phyloP scores from a whole-genome alignment of 1,140 invertebrate species.

The Diachasmimorpha longicaudata region DNA sequence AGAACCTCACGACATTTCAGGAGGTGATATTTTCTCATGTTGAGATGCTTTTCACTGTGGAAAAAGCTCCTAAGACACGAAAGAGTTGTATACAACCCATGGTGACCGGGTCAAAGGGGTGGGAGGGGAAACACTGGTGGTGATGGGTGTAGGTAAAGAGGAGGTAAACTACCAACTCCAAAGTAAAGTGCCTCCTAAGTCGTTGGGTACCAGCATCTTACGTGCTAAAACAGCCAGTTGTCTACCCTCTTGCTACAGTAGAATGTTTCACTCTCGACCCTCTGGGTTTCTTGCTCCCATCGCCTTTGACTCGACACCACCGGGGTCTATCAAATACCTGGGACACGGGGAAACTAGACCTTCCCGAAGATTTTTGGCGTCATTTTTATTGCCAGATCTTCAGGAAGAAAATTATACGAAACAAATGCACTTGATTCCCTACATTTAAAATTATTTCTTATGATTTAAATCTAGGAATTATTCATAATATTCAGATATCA shows the following conservation, averaged over 20 bases:
- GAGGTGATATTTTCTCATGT: background rate
- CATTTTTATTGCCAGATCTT: background rate
- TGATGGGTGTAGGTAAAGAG: slow-evolving; percentile 18
- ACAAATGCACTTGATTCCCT: too few species aligned
- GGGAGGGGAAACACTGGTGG: background rate
- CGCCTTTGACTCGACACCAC: background rate
- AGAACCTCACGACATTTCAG: background rate
- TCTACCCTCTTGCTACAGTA: background rate
- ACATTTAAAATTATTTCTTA: too few species aligned
- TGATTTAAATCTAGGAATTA: too few species aligned
- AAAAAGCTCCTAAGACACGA: background rate
- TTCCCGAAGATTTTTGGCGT: background rate
- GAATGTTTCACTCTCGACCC: background rate
- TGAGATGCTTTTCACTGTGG: background rate
- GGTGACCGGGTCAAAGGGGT: background rate
- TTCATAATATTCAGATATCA: too few species aligned
- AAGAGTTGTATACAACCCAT: background rate
- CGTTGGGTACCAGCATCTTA: slow-evolving; percentile 35
- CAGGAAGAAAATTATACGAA: background rate
- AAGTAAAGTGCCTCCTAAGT: slow-evolving; percentile 52
- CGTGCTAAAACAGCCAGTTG: slow-evolving; percentile 41
- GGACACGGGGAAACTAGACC: background rate
- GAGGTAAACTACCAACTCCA: slow-evolving; percentile 38
- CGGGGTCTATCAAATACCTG: background rate
- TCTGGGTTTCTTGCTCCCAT: background rate